A percentile compares a stretch with the other conserved stretches of the same genome.
These are phyloP conservation scores for Piezodorus guildinii DNA, from an alignment of 1,140 invertebrate genomes.

Conservation along the genomic window DNA sequence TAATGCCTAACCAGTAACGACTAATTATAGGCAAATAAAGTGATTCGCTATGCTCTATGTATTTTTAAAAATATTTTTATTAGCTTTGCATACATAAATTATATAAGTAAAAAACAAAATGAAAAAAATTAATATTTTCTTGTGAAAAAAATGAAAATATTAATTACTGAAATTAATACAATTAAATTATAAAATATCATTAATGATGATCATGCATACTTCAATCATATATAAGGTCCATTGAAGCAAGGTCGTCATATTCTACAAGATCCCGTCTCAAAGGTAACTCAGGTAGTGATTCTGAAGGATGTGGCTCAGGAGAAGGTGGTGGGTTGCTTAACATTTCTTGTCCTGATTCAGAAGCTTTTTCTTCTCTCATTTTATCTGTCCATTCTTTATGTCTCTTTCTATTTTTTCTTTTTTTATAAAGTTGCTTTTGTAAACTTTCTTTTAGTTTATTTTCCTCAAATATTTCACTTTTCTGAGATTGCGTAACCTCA, in stretches of 20 bases:
- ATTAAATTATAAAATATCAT: too few relatives aligned
- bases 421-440: not conserved
- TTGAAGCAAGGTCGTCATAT: not conserved
- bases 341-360: constrained; percentile 1
- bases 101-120: too few relatives aligned
- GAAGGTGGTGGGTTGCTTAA: constrained; percentile 19
- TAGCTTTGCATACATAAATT: too few relatives aligned
- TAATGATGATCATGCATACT: not conserved
- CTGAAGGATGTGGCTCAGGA: constrained; percentile 8
- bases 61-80: too few relatives aligned
- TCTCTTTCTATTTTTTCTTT: not conserved
- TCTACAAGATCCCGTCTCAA: constrained; percentile 2
- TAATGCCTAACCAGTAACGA: too few relatives aligned
- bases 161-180: too few relatives aligned
- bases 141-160: too few relatives aligned
- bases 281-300: constrained; percentile 11
- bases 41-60: too few relatives aligned
- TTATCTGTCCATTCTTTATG: constrained; percentile 2
- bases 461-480: constrained; percentile 19
- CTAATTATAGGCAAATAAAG: too few relatives aligned
- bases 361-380: not conserved
- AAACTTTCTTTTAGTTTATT: not conserved
- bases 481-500: constrained; percentile 2
- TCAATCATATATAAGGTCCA: constrained; percentile 9
- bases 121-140: too few relatives aligned